These are phyloP conservation scores for Metaphire vulgaris DNA, from an alignment of 1,140 invertebrate genomes.

Conservation along the genomic window DNA sequence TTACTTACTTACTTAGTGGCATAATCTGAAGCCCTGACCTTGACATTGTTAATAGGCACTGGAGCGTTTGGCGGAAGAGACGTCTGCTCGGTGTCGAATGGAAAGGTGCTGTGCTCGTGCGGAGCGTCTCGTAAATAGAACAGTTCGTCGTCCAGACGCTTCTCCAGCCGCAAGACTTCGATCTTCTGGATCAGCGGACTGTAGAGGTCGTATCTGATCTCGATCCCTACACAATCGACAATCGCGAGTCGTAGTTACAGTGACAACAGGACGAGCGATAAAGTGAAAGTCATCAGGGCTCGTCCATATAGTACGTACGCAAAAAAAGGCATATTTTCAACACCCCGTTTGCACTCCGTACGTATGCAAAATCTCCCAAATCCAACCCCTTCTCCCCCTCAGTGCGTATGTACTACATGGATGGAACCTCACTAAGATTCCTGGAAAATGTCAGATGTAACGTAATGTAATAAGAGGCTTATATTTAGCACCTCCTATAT, in stretches of 20 bases:
- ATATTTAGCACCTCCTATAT: too few species aligned
- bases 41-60: constrained; percentile 78
- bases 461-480: too few species aligned
- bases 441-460: too few species aligned
- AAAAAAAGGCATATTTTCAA: too few species aligned
- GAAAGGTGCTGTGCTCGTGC: constrained; percentile 85
- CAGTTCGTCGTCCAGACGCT: constrained; percentile 81
- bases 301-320: too few species aligned
- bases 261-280: background rate
- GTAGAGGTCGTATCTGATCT: constrained; percentile 85
- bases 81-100: constrained; percentile 83
- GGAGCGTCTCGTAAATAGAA: constrained; percentile 88
- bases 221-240: constrained; percentile 60
- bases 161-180: constrained; percentile 83
- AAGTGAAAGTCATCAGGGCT: too few species aligned
- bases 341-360: too few species aligned
- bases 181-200: constrained; percentile 85
- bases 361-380: too few species aligned
- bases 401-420: too few species aligned
- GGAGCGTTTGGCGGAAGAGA: constrained; percentile 65
- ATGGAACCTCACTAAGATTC: background rate
- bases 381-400: too few species aligned
- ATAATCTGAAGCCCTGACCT: too few species aligned
- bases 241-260: constrained; percentile 14
- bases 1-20: too few species aligned